These are phyloP conservation scores for Tethea ocularis DNA, from an alignment of 2,888 invertebrate species.

Conservation along the genomic window DNA sequence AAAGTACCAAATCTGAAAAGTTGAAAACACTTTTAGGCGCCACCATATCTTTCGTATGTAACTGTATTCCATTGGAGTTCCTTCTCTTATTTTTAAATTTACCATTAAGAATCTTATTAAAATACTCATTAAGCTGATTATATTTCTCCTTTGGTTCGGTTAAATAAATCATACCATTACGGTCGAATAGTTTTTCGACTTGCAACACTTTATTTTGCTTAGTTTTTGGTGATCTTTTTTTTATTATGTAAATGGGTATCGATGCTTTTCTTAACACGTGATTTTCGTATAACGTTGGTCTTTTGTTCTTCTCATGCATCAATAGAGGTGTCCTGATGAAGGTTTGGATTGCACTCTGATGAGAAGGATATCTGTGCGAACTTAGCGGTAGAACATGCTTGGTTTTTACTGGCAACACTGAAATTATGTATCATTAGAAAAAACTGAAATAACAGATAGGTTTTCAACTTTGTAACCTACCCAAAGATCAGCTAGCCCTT, in stretches of 20 bases:
- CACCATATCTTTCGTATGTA: background rate
- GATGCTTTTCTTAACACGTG: background rate
- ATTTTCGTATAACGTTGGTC: background rate
- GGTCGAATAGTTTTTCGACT: conserved; percentile 10
- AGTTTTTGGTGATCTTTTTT: background rate
- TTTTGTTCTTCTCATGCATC: background rate
- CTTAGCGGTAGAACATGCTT: background rate
- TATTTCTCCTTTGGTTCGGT: conserved; percentile 12
- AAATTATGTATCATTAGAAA: too few species aligned
- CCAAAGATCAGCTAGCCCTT: too few species aligned
- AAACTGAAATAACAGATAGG: too few species aligned
- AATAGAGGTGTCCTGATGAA: background rate
- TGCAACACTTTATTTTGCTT: conserved; percentile 1
- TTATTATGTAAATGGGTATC: background rate
- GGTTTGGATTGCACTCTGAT: background rate
- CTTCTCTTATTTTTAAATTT: background rate
- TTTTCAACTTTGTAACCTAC: too few species aligned
- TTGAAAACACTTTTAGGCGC: background rate
- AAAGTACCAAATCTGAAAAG: background rate
- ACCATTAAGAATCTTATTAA: conserved; percentile 9
- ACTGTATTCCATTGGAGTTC: background rate
- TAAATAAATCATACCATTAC: conserved; percentile 21
- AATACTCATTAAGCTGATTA: conserved; percentile 17
- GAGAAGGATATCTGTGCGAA: background rate
- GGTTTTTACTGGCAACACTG: background rate